phyloP scores from a whole-genome alignment of 1,140 invertebrate species.

The Drosophila persimilis region DNA sequence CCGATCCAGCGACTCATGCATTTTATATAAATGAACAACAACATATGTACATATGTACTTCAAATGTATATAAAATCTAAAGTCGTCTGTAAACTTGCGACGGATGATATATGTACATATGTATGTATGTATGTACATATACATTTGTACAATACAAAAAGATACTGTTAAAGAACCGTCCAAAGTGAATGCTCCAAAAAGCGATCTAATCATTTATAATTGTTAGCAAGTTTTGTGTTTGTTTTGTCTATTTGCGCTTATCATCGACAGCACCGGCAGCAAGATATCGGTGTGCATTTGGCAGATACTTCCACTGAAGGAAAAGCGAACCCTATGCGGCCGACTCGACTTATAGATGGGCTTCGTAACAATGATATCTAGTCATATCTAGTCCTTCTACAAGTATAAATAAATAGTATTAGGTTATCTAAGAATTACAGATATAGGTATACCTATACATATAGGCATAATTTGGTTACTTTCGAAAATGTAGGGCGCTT shows the following conservation, averaged over 20 bases:
- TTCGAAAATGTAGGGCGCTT: too few species aligned
- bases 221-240: slow-evolving; percentile 76
- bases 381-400: too few species aligned
- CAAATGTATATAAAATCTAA: background rate
- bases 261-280: slow-evolving; percentile 66
- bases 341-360: too few species aligned
- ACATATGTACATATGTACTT: too few species aligned
- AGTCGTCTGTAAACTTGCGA: slow-evolving; percentile 1
- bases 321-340: background rate
- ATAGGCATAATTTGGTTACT: too few species aligned
- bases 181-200: slow-evolving; percentile 78
- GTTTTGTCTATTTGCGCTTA: slow-evolving; percentile 79
- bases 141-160: slow-evolving; percentile 28
- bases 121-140: background rate
- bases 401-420: too few species aligned
- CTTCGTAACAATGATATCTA: too few species aligned
- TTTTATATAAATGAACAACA: background rate
- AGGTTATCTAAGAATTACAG: background rate
- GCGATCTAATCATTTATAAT: slow-evolving; percentile 81
- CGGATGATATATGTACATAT: background rate
- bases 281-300: slow-evolving; percentile 52
- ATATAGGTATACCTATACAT: background rate
- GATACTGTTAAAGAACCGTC: slow-evolving; percentile 73
- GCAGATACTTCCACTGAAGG: slow-evolving; percentile 24
- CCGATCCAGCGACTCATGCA: background rate